Percentiles rank a stretch among this genome's conserved stretches.
Conservation (phyloP, 2,113 vertebrate species). For the Oostethus manadensis region DNA sequence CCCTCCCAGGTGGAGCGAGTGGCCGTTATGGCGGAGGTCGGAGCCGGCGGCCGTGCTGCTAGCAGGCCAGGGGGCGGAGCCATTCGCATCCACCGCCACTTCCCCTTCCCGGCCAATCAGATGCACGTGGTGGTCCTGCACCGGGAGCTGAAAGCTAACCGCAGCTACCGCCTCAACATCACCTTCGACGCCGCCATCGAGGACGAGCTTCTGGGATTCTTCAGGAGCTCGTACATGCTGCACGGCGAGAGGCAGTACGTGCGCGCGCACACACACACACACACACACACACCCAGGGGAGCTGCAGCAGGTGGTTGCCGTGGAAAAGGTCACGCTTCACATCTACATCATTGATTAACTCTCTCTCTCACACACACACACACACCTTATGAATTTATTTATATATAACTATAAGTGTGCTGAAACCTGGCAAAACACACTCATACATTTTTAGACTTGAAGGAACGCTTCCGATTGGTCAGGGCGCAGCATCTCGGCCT, state of each 20-base stretch:
- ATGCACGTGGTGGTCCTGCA: constrained; percentile 87
- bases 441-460: too few species aligned
- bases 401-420: constrained; percentile 16
- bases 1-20: constrained; percentile 74
- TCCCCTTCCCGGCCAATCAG: constrained; percentile 81
- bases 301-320: constrained; percentile 58
- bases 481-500: not conserved
- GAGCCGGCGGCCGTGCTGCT: constrained; percentile 37
- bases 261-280: constrained; percentile 12
- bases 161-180: constrained; percentile 85
- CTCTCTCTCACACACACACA: constrained; percentile 17
- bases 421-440: constrained; percentile 8
- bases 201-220: constrained; percentile 92
- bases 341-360: constrained; percentile 60
- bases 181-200: constrained; percentile 88
- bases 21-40: constrained; percentile 76
- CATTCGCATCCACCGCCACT: constrained; percentile 80
- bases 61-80: constrained; percentile 80
- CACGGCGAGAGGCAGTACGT: constrained; percentile 83
- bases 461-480: constrained; percentile 5
- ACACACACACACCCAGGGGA: constrained; percentile 10
- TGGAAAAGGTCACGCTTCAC: constrained; percentile 62
- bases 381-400: constrained; percentile 45
- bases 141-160: constrained; percentile 81
- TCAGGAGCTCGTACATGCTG: constrained; percentile 87